phyloP scores from a whole-genome alignment of 2,888 invertebrate species.

The Gymnocheta viridis region DNA sequence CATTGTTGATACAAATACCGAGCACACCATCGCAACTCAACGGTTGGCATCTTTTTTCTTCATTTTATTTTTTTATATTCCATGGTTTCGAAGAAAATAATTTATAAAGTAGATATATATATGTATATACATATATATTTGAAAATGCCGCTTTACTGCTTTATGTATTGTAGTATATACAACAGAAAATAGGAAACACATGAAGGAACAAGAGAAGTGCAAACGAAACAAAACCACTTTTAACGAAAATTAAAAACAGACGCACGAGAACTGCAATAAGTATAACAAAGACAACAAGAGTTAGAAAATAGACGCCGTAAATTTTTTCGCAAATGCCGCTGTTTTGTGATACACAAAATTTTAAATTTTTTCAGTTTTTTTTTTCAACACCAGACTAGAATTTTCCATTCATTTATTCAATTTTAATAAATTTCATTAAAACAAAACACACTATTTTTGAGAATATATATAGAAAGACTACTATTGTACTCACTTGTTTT shows the following conservation, averaged over 20 bases:
- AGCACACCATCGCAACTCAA: slow-evolving; percentile 28
- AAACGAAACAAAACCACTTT: slow-evolving; percentile 54
- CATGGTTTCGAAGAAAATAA: slow-evolving; percentile 53
- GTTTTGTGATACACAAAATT: slow-evolving; percentile 76
- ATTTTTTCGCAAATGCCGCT: slow-evolving; percentile 69
- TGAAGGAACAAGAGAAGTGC: background rate
- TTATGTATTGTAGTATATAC: slow-evolving; percentile 33
- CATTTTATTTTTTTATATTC: slow-evolving; percentile 5
- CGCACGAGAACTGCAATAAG: slow-evolving; percentile 43
- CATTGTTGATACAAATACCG: slow-evolving; percentile 9
- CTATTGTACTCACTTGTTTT: slow-evolving; percentile 81
- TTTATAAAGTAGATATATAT: slow-evolving; percentile 52
- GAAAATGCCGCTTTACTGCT: slow-evolving; percentile 64
- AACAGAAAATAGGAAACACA: slow-evolving; percentile 45
- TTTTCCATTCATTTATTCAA: slow-evolving; percentile 19
- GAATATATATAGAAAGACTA: slow-evolving; percentile 53
- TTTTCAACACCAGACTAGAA: slow-evolving; percentile 59
- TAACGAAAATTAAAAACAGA: background rate
- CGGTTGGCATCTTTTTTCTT: slow-evolving; percentile 57
- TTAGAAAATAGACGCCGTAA: slow-evolving; percentile 59
- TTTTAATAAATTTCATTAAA: slow-evolving; percentile 27
- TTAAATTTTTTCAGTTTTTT: slow-evolving; percentile 74
- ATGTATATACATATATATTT: slow-evolving; percentile 11
- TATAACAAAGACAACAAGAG: slow-evolving; percentile 74
- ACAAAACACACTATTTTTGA: background rate